Base-by-base conservation (phyloP, 2,888 invertebrate species). In the Lathronympha strigana region DNA sequence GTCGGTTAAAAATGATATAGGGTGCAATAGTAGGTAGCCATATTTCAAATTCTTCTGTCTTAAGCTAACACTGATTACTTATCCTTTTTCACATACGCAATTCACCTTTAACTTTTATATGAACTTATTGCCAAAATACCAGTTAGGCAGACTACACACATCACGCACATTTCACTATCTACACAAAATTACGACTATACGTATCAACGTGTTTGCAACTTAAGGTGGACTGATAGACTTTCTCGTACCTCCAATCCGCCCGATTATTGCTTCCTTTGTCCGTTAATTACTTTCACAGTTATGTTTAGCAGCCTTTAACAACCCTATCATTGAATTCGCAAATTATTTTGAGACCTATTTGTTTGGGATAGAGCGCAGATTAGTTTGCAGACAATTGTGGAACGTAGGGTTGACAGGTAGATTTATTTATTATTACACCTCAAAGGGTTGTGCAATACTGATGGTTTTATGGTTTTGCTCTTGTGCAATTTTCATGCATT, bases 381-480 rank as follows among this genome's bases (percentile, higher is more conserved):
- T 79, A 6, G n/a, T 6, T 47, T 49, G 6, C 13, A 11, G 17
- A 38, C 21, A 25, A 4, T 53, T 25, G 57, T 17, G 4, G 67
- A 68, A 49, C 58, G 68, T 71, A 66, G 69, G 71, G 73, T 72
- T 79, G 83, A 83, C 82, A 82, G 82, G 73, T 75, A 81, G 82
- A 87, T 89, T 88, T 89, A 90, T n/a, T n/a, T n/a, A n/a, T n/a
- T n/a, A n/a, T 88, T 84, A 73, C 85, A 87, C 87, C 85, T 88
- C 80, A 90, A 90, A 90, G 91, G 90, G 89, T 90, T 90, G 84
- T 73, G 81, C 80, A 85, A 85, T 81, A 78, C 80, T 82, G 83
- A 90, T 88, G 85, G 87, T 85, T 90, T 90, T 90, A 91, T 90
- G 88, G 85, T 79, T 78, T 78, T 79, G 80, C 79, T 57, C 81